Percentiles rank a stretch among this genome's conserved stretches.
These are phyloP conservation scores for Haliclona indistincta DNA, from an alignment of 37 sponge, comb jelly and placozoan species.

Conservation along the genomic window DNA sequence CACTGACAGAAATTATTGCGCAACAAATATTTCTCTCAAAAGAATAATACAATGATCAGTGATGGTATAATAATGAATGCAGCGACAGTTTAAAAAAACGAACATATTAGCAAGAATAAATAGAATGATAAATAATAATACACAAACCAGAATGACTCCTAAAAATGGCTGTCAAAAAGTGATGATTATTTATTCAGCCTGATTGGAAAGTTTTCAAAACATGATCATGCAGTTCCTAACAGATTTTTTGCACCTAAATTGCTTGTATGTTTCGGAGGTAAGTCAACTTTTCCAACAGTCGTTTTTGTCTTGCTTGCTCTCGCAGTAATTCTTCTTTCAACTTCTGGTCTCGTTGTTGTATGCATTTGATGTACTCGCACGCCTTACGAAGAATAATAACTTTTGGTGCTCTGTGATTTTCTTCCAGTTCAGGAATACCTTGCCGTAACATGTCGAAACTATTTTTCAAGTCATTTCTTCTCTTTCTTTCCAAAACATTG, in stretches of 20 bases:
- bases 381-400: constrained; percentile 81
- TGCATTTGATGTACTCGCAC: constrained; percentile 46
- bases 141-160: not conserved
- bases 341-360: constrained; percentile 15
- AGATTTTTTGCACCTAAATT: not conserved
- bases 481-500: constrained; percentile 78
- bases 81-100: no score
- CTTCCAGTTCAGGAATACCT: constrained; percentile 77
- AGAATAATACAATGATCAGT: no score
- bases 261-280: constrained; percentile 1
- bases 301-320: constrained; percentile 41
- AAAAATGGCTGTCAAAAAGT: not conserved
- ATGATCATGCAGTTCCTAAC: constrained; percentile 1
- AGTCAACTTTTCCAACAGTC: constrained; percentile 34
- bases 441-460: constrained; percentile 64
- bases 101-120: not conserved
- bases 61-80: no score
- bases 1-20: no score
- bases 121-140: not conserved
- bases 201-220: not conserved
- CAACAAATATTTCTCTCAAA: no score
- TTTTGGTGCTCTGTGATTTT: constrained; percentile 82
- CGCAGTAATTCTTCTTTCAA: constrained; percentile 4
- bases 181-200: not conserved
- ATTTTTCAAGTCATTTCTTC: constrained; percentile 78